Evolutionary conservation across 2,888 invertebrate species (phyloP).

Genomic region (Nemotelus nigrinus): DNA sequence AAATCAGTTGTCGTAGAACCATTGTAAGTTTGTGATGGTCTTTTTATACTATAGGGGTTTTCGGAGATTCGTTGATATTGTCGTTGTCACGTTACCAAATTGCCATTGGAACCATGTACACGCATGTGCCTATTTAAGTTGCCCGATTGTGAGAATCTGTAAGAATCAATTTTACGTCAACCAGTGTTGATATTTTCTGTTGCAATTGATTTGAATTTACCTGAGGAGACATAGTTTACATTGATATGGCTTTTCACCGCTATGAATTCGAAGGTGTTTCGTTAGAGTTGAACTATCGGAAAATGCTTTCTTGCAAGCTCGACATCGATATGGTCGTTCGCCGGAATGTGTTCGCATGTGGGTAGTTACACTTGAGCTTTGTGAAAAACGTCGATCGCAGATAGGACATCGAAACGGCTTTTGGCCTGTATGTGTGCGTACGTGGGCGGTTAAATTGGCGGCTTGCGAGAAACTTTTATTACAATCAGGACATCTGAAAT

Average conservation of each 20-base stretch:
- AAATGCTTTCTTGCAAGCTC: constrained; percentile 97
- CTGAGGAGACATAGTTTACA: constrained; percentile 95
- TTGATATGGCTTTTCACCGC: constrained; percentile 94
- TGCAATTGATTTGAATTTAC: constrained; percentile 57
- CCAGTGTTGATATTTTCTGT: neutral
- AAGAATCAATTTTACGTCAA: constrained; percentile 12
- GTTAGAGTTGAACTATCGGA: constrained; percentile 98
- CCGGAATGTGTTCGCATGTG: constrained; percentile 99
- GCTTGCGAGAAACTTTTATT: constrained; percentile 98
- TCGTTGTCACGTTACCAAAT: constrained; percentile 72
- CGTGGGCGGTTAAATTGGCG: constrained; percentile 97
- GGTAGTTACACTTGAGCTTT: constrained; percentile 94
- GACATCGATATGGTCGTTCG: constrained; percentile 95
- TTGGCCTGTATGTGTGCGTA: constrained; percentile 89
- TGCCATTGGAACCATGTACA: constrained; percentile 83
- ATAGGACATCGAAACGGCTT: constrained; percentile 98
- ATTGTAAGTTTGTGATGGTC: constrained; percentile 18
- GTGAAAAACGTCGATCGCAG: constrained; percentile 96
- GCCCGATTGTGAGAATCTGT: constrained; percentile 94
- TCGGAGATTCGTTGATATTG: constrained; percentile 55
- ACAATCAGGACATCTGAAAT: constrained; percentile 81
- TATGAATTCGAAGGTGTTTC: constrained; percentile 91
- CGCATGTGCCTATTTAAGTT: constrained; percentile 99
- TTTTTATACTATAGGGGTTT: constrained; percentile 31
- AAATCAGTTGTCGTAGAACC: constrained; percentile 22